Evolutionary conservation across 2,888 invertebrate species (phyloP), one percentile per base, ranked within the genome.

Genomic region (Ochropleura leucogaster): DNA sequence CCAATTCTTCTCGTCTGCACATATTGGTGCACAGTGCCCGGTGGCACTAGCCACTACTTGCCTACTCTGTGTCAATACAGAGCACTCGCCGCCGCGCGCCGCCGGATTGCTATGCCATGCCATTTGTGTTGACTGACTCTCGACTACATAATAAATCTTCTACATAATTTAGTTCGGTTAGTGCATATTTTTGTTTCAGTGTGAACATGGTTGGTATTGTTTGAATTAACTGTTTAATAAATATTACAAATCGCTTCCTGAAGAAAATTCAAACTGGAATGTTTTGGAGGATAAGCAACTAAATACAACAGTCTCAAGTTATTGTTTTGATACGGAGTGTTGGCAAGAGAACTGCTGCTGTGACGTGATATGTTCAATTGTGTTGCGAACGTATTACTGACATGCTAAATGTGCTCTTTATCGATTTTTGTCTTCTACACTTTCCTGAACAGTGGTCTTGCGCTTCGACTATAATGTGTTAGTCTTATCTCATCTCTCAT

Each of bases 201-300:
- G 44, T 55, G 12, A 68, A 66, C 51, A 20, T 64, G 44, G 40
- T 67, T 46, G 18, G 57, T 20, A 69, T 69, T 77, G 77, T 77
- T 82, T 72, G 16, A 64, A 57, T 44, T 64, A 72, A 60, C 67
- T 82, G 82, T 83, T 82, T 82, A 64, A 68, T 83, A 72, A 82
- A 82, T 79, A 83, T 79, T 68, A 62, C 68, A 20, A 72, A 20
- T 55, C 47, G 72, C 62, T 83, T 82, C 82, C 82, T 75, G 64
- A 70, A 42, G 49, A 72, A 78, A 74, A 67, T 30, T 73, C 51
- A 69, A 78, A 66, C 74, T 62, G 9, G 46, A 77, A 66, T 78
- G 63, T 74, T 82, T 72, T 57, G 69, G 40, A 82, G 72, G 55
- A 65, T 70, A 57, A 66, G 20, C 71, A 82, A 79, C 59, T 70